phyloP scores from a whole-genome alignment of 1,140 invertebrate species.

The Pectinophora gossypiella region DNA sequence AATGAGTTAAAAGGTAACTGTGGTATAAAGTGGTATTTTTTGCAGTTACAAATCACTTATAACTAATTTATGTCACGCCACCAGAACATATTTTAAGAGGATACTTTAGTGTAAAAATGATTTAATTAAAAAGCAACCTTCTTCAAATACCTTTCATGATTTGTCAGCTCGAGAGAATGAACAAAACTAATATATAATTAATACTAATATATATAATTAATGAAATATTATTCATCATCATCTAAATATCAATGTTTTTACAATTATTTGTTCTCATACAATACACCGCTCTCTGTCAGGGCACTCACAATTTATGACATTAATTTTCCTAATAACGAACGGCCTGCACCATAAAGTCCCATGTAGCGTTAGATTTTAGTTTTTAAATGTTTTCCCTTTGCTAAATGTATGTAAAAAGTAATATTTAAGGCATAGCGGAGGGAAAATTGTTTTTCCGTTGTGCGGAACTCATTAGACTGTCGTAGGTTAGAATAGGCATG shows the following conservation, averaged over 20 bases:
- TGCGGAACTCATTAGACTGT: conserved; percentile 72
- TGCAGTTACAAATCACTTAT: too few relatives aligned
- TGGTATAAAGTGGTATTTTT: too few relatives aligned
- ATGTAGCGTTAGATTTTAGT: conserved; percentile 48
- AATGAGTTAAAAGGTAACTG: too few relatives aligned
- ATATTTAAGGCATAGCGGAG: conserved; percentile 44
- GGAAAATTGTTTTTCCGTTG: conserved; percentile 68
- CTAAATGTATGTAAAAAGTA: conserved; percentile 50
- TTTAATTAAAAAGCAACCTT: too few relatives aligned
- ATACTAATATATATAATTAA: too few relatives aligned
- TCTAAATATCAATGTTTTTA: not conserved
- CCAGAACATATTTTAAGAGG: too few relatives aligned
- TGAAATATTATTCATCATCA: too few relatives aligned
- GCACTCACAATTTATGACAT: conserved; percentile 20
- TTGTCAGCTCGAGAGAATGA: too few relatives aligned
- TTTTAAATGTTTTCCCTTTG: conserved; percentile 56
- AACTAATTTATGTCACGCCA: too few relatives aligned
- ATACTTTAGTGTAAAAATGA: too few relatives aligned
- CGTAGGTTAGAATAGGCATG: conserved; percentile 62
- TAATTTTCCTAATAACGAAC: conserved; percentile 15
- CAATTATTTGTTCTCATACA: not conserved
- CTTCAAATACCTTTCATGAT: too few relatives aligned
- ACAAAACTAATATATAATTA: too few relatives aligned
- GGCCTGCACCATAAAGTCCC: conserved; percentile 62
- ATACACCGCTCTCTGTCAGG: conserved; percentile 43